Percentiles rank a stretch among this genome's conserved stretches.
Evolutionary conservation across 2,113 vertebrate genomes (phyloP).

Genomic region (Mobula hypostoma): DNA sequence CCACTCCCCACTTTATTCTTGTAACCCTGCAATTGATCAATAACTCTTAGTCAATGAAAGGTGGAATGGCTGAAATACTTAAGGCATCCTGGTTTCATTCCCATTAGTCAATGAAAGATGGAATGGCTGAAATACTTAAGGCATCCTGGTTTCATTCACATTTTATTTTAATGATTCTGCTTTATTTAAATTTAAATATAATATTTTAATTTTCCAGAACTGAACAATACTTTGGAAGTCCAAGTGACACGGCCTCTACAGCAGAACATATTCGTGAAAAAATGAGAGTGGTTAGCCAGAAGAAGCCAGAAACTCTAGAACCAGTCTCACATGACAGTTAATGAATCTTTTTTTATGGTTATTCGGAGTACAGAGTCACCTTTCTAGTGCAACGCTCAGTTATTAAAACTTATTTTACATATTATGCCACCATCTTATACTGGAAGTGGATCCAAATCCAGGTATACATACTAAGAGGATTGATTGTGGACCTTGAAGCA

Average conservation of each 20-base stretch:
- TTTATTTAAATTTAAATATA: background rate
- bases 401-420: slow-evolving; percentile 44
- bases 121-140: background rate
- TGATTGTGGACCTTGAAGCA: slow-evolving; percentile 1
- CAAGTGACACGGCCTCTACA: slow-evolving; percentile 80
- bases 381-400: slow-evolving; percentile 52
- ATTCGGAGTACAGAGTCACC: slow-evolving; percentile 52
- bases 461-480: background rate
- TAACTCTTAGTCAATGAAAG: no score
- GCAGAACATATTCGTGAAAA: slow-evolving; percentile 86
- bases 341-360: slow-evolving; percentile 50
- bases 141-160: background rate
- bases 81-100: background rate
- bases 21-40: no score
- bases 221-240: slow-evolving; percentile 90
- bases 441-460: slow-evolving; percentile 32
- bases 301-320: slow-evolving; percentile 69
- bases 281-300: slow-evolving; percentile 84
- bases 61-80: background rate
- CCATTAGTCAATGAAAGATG: no score
- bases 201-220: slow-evolving; percentile 58
- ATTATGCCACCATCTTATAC: slow-evolving; percentile 33
- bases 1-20: no score
- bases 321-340: slow-evolving; percentile 61
- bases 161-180: background rate